phyloP scores from a whole-genome alignment of 2,113 vertebrate species.

The Labrus mixtus region DNA sequence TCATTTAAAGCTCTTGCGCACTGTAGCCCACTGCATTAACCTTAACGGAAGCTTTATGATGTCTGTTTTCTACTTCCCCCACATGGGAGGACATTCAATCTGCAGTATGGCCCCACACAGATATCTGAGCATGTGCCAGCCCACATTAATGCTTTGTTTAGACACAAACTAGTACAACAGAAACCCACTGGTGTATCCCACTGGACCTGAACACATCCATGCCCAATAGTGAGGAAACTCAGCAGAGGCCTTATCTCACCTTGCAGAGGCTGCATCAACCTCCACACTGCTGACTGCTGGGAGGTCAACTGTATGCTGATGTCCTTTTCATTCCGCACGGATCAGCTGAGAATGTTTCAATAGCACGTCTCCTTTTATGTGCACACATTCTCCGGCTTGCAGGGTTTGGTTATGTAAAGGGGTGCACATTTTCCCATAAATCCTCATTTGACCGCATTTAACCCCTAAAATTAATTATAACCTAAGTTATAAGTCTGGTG shows the following conservation, averaged over 20 bases:
- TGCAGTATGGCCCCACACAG: not conserved
- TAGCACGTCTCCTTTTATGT: conserved; percentile 49
- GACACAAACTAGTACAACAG: not conserved
- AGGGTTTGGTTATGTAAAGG: conserved; percentile 30
- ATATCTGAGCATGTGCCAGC: not conserved
- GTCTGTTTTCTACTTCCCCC: not conserved
- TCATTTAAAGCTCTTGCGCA: not conserved
- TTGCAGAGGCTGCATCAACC: conserved; percentile 47
- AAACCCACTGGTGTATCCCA: not conserved
- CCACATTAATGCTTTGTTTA: conserved; percentile 6
- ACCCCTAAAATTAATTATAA: not conserved
- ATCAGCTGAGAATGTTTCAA: conserved; percentile 50
- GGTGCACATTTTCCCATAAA: not conserved
- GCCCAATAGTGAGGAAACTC: not conserved
- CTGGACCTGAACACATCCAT: not conserved
- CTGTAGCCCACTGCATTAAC: not conserved
- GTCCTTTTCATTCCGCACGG: conserved; percentile 51
- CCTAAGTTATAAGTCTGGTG: not conserved
- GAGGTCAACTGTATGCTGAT: conserved; percentile 58
- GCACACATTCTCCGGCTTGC: conserved; percentile 6
- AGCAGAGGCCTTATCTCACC: conserved; percentile 23
- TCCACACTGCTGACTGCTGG: conserved; percentile 39
- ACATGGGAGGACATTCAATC: not conserved
- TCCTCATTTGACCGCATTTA: not conserved
- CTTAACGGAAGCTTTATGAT: not conserved